Base-by-base conservation (phyloP, 2,888 invertebrate species). In the Machimus atricapillus region DNA sequence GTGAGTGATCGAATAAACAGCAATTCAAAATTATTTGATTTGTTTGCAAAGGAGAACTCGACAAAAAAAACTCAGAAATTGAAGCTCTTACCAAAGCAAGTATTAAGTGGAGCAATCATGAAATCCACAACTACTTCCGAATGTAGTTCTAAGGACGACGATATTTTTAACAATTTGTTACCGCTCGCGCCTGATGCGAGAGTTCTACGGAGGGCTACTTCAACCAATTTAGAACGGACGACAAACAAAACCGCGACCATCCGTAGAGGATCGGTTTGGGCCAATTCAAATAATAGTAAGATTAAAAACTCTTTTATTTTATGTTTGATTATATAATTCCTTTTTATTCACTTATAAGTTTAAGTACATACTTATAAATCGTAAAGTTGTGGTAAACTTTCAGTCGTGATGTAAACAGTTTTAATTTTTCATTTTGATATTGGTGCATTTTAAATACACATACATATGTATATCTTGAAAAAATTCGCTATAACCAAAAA, bases 71-170 rank as follows among this genome's bases (percentile, higher is more conserved):
- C 81, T 88, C 88, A 58, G 91, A 92, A 90, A 92, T 92, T 91
- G 92, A 93, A 78, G 92, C 92, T n/a, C 93, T 93, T 90, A 91
- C 92, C 78, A 93, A 93, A 86, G 90, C 93, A 81, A 16, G 8
- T n/a, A 78, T 14, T 23, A 34, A 37, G 37, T 40, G 46, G 23
- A 19, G 16, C 79, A 9, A 83, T 58, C 14, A 73, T 83, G 83
- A 40, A 58, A n/a, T 7, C 52, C 52, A 66, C 19, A 9, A 66
- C 23, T 66, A 66, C 19, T 66, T 23, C 27, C 8, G 23, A 66
- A 19, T 19, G 12, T 23, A 66, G 23, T 23, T 66, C 23, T 27
- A 66, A 66, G 23, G 23, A 66, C 14, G 27, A 66, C 1, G 12
- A 66, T 27, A 27, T 66, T 9, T 66, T 66, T 66, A 66, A 5